phyloP scores from a whole-genome alignment of 2,888 invertebrate species.

The Spicauda simplicius region DNA sequence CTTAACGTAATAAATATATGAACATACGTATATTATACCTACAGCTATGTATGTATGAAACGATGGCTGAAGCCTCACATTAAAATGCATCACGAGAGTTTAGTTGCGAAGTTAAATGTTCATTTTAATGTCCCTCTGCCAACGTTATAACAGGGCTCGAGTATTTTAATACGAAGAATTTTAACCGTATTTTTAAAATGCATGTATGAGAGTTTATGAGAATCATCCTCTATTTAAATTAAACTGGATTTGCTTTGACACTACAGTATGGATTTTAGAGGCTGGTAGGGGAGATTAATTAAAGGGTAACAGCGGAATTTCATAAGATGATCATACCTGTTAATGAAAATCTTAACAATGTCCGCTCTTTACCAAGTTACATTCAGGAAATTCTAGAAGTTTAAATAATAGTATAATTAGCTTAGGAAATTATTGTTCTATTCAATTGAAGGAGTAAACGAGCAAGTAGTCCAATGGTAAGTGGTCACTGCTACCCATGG shows the following conservation, averaged over 20 bases:
- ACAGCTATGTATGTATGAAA: background rate
- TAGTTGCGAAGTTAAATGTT: conserved; percentile 9
- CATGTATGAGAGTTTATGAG: conserved; percentile 6
- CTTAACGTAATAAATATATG: no score
- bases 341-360: no score
- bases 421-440: no score
- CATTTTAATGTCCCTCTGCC: conserved; percentile 3
- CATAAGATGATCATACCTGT: no score
- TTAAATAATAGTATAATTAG: no score
- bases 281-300: background rate
- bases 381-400: no score
- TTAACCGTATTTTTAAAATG: conserved; percentile 7
- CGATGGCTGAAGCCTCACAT: background rate
- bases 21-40: no score
- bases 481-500: no score
- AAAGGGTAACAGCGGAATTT: background rate
- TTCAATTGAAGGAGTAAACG: no score
- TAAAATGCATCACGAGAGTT: conserved; percentile 10
- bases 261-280: background rate
- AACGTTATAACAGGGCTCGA: conserved; percentile 10
- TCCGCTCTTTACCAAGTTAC: no score
- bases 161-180: background rate
- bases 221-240: background rate
- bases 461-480: no score
- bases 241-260: background rate